phyloP scores from a whole-genome alignment of 2,888 invertebrate genomes.

The Anticlea derivata region DNA sequence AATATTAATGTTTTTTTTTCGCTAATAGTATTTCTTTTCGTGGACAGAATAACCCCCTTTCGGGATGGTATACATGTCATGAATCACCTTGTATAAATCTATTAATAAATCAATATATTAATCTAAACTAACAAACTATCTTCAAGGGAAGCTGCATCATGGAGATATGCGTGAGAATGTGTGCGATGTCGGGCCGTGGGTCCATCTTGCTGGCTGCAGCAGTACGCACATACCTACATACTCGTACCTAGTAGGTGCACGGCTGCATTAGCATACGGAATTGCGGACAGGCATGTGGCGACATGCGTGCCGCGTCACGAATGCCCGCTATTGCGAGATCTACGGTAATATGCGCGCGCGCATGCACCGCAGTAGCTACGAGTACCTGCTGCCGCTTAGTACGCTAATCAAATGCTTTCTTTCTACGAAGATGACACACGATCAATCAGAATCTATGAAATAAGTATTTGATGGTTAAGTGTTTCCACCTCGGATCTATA shows the following conservation, averaged over 20 bases:
- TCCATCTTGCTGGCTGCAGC: neutral
- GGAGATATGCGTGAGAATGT: neutral
- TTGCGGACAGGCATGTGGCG: slow-evolving; percentile 21
- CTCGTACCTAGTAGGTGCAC: too few species aligned
- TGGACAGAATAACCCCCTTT: too few species aligned
- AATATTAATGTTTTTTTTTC: too few species aligned
- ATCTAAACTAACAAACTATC: neutral
- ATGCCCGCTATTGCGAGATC: slow-evolving; percentile 5
- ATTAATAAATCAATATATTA: too few species aligned
- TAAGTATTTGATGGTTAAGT: too few species aligned
- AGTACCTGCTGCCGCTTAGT: slow-evolving; percentile 3
- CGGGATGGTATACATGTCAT: too few species aligned
- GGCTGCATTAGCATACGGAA: slow-evolving; percentile 22
- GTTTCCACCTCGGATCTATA: too few species aligned
- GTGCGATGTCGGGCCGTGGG: neutral
- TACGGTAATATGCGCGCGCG: slow-evolving; percentile 10
- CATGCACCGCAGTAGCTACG: slow-evolving; percentile 1
- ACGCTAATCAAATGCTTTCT: slow-evolving; percentile 9
- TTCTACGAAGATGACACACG: slow-evolving; percentile 5
- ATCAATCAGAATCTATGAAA: too few species aligned
- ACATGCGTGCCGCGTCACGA: slow-evolving; percentile 10
- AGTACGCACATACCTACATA: neutral
- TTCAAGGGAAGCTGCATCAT: neutral
- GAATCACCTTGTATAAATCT: too few species aligned
- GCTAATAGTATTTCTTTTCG: too few species aligned